Evolutionary conservation across 2,888 invertebrate species (phyloP), one percentile per base, ranked within the genome.

Genomic region (Drosophila aldrichi): DNA sequence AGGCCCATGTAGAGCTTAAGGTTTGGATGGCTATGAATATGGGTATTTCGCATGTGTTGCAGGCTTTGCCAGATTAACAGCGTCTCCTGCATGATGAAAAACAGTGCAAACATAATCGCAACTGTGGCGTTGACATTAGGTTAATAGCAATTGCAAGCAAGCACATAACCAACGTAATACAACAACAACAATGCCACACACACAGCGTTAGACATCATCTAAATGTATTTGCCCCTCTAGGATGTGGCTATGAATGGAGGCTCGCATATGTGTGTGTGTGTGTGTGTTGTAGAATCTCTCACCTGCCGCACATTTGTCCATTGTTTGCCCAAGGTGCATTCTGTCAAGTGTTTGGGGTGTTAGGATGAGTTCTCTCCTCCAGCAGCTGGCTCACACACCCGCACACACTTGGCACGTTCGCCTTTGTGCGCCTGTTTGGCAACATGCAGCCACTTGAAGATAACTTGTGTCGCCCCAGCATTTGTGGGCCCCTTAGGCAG

Each of bases 331-430:
- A 65, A 86, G 87, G 86, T 88, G 79, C 79, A 69, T 74, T 63
- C 65, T 58, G 57, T 67, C 16, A 68, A 77, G 80, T 77, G 77
- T 75, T 51, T 44, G 57, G 51, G 48, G 66, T 69, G 78, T 62
- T 52, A 55, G 64, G 57, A 43, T 60, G 68, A 70, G 70, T 57
- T 65, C 55, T 59, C 44, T 54, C 40, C 72, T 70, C 83, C 73
- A 75, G 70, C 73, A 75, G 70, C 74, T 70, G 75, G 25, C 69
- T 68, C 70, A 86, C 34, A 36, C 34, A 34, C 20, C 2, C 34
- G n/a, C 51, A 52, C 54, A 74, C 76, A 89, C 84, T 89, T 87
- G 88, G 88, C 84, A 85, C 89, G 84, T 89, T 83, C 79, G 63
- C 63, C 76, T 79, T 81, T 77, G 88, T 74, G 75, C 54, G 54